A percentile compares a stretch with the other conserved stretches of the same genome.
Evolutionary conservation across 2,888 invertebrate genomes (phyloP).

Genomic region (Pyrochroa serraticornis): DNA sequence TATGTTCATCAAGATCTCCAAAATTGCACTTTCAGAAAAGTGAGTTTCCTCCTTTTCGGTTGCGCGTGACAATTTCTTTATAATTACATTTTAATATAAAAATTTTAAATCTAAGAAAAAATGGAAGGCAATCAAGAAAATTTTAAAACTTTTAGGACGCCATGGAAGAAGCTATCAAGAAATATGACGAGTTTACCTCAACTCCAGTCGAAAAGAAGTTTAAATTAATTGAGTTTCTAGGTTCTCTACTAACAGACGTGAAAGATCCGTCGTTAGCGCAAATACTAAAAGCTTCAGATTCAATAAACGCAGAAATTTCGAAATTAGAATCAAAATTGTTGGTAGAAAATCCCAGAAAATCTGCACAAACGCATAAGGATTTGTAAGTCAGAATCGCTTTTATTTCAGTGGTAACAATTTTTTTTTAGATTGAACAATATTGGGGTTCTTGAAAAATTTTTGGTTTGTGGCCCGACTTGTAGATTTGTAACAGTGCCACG

Average conservation of each 20-base stretch:
- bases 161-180: slow-evolving; percentile 5
- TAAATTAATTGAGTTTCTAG: slow-evolving; percentile 24
- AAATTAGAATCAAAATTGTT: slow-evolving; percentile 33
- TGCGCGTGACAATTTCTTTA: too few species aligned
- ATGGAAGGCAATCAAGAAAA: too few species aligned
- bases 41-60: too few species aligned
- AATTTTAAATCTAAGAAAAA: too few species aligned
- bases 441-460: slow-evolving; percentile 31
- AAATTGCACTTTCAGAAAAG: slow-evolving; percentile 33
- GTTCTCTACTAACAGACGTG: slow-evolving; percentile 25
- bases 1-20: slow-evolving; percentile 37
- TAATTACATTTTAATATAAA: too few species aligned
- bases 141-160: slow-evolving; percentile 12
- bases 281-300: neutral
- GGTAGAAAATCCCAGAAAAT: slow-evolving; percentile 1
- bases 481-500: slow-evolving; percentile 38
- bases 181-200: neutral
- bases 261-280: slow-evolving; percentile 21
- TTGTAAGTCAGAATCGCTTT: neutral
- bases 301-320: slow-evolving; percentile 26
- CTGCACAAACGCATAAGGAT: slow-evolving; percentile 1
- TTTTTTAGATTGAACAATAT: slow-evolving; percentile 35
- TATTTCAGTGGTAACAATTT: neutral
- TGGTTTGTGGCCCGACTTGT: slow-evolving; percentile 41
- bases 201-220: slow-evolving; percentile 24